These are phyloP conservation scores for Montipora foliosa DNA, from an alignment of 64 coral and sea anemone species.

Conservation along the genomic window DNA sequence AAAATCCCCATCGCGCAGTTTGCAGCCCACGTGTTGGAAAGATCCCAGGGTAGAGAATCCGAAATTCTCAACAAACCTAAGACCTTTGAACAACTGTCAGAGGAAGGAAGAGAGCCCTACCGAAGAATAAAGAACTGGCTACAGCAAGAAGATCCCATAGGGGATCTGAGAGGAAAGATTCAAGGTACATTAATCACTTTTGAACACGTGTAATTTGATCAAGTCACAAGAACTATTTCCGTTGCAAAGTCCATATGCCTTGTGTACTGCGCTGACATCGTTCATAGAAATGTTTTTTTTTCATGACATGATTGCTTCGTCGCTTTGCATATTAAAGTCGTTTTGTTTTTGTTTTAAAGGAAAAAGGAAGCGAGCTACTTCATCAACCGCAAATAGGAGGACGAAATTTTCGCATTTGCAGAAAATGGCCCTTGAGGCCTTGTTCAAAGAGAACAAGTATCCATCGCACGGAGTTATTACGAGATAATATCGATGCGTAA, in stretches of 20 bases:
- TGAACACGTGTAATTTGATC: not conserved
- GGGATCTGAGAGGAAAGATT: no score
- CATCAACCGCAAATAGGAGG: not conserved
- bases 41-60: no score
- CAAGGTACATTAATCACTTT: no score
- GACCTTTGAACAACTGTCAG: no score
- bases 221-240: slow-evolving; percentile 24
- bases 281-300: not conserved
- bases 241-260: slow-evolving; percentile 24
- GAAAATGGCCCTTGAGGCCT: slow-evolving; percentile 22
- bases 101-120: no score
- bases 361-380: not conserved
- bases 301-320: not conserved
- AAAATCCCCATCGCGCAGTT: no score
- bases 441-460: not conserved
- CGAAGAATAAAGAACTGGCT: no score
- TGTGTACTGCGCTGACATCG: not conserved
- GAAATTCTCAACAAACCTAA: no score
- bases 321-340: not conserved
- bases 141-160: no score
- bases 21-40: no score
- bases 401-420: not conserved
- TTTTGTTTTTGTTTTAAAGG: slow-evolving; percentile 4
- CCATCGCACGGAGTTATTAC: not conserved
- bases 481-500: not conserved